Percentiles rank a stretch among this genome's conserved stretches.
These are phyloP conservation scores for Brachionus rubens DNA, from an alignment of 1,140 invertebrate species.

Conservation along the genomic window DNA sequence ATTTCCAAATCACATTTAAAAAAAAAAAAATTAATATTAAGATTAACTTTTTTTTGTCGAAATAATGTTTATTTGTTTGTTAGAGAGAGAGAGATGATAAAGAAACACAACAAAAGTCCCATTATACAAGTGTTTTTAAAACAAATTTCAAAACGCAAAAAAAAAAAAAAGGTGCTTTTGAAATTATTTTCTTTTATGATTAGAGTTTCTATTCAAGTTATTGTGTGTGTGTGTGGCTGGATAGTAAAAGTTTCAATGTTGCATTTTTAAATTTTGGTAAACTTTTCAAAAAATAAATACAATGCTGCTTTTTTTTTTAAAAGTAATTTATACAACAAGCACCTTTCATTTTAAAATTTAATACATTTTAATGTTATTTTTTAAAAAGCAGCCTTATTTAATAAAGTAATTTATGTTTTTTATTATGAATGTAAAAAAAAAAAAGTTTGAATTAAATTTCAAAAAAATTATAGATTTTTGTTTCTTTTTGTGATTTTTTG, in stretches of 20 bases:
- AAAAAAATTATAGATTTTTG: no score
- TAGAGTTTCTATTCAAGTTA: no score
- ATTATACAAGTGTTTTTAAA: conserved; percentile 22
- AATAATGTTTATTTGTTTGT: conserved; percentile 15
- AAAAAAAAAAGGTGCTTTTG: no score
- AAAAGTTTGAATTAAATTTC: no score
- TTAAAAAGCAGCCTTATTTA: no score
- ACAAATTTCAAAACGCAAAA: conserved; percentile 35
- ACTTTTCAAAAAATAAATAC: conserved; percentile 22
- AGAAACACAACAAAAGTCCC: background rate
- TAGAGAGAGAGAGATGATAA: background rate
- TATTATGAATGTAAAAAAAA: no score
- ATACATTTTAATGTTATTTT: background rate
- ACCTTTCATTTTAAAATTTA: background rate
- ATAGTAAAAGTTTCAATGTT: no score
- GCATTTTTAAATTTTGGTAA: no score
- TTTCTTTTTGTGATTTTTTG: no score
- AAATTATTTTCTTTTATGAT: no score
- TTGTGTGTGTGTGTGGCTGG: no score
- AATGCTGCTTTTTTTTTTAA: background rate
- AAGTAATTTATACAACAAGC: conserved; percentile 27
- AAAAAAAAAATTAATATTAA: background rate
- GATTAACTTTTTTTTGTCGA: background rate
- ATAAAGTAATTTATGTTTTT: no score
- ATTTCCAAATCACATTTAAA: background rate